A percentile compares a stretch with the other conserved stretches of the same genome.
Conservation (phyloP, 1,140 invertebrate genomes). For the Pseudachorutes palmiensis region DNA sequence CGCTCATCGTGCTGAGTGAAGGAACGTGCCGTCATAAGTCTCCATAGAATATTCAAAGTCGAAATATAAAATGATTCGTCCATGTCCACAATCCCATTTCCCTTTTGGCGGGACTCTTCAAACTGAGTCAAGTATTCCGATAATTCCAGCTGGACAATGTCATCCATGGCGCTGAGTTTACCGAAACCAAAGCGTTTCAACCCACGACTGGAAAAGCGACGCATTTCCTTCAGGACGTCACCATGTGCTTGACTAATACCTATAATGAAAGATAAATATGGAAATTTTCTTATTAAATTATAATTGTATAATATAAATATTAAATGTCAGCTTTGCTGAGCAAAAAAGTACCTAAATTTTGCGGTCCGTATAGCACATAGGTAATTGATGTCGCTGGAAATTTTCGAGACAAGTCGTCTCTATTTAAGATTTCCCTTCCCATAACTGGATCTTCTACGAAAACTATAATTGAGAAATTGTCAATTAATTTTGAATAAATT, state of each 20-base stretch:
- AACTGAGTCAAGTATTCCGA: slow-evolving; percentile 15
- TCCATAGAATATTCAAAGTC: slow-evolving; percentile 18
- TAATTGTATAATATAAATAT: background rate
- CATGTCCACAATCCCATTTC: slow-evolving; percentile 9
- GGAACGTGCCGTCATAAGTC: slow-evolving; percentile 12
- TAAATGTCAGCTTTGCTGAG: background rate
- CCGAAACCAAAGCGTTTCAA: slow-evolving; percentile 21
- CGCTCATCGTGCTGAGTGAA: slow-evolving; percentile 8
- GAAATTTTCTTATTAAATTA: background rate
- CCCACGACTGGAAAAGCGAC: slow-evolving; percentile 12
- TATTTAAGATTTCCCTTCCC: slow-evolving; percentile 19
- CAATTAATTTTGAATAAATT: background rate
- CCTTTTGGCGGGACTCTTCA: slow-evolving; percentile 3
- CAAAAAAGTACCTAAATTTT: slow-evolving; percentile 7
- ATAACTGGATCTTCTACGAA: slow-evolving; percentile 17
- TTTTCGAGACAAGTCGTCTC: slow-evolving; percentile 13
- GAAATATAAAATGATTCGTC: slow-evolving; percentile 19
- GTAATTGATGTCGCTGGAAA: slow-evolving; percentile 19
- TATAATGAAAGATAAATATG: background rate
- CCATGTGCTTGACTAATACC: slow-evolving; percentile 24
- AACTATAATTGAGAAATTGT: background rate
- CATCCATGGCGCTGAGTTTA: slow-evolving; percentile 4
- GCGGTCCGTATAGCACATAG: slow-evolving; percentile 12
- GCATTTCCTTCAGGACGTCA: slow-evolving; percentile 22
- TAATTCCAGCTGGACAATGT: background rate